These are phyloP conservation scores for Popillia japonica DNA, from an alignment of 1,140 invertebrate species.

Conservation along the genomic window DNA sequence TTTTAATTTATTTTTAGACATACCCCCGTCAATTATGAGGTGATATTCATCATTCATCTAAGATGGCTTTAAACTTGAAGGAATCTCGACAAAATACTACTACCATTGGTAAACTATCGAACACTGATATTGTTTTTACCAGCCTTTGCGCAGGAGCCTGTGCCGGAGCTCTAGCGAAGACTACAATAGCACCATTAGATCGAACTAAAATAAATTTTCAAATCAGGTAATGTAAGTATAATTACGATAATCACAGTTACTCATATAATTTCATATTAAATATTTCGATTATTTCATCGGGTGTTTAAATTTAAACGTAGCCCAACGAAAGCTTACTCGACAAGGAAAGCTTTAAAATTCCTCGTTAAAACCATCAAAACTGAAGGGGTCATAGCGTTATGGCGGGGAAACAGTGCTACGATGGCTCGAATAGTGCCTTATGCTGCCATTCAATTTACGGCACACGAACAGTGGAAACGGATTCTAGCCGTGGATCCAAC, in stretches of 20 bases:
- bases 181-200: slow-evolving; percentile 95
- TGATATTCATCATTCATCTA: slow-evolving; percentile 43
- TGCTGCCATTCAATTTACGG: slow-evolving; percentile 95
- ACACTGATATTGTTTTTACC: slow-evolving; percentile 69
- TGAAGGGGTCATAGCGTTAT: slow-evolving; percentile 85
- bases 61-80: slow-evolving; percentile 47
- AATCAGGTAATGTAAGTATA: slow-evolving; percentile 67
- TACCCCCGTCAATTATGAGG: slow-evolving; percentile 37
- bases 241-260: not conserved
- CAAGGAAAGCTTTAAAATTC: slow-evolving; percentile 80
- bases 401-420: slow-evolving; percentile 97
- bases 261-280: not conserved
- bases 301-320: slow-evolving; percentile 54
- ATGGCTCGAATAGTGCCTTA: slow-evolving; percentile 97
- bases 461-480: slow-evolving; percentile 96
- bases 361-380: slow-evolving; percentile 73
- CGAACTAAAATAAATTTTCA: slow-evolving; percentile 99
- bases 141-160: slow-evolving; percentile 82
- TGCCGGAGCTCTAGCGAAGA: slow-evolving; percentile 96
- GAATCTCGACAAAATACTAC: slow-evolving; percentile 27
- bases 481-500: slow-evolving; percentile 74
- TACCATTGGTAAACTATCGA: slow-evolving; percentile 52
- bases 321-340: slow-evolving; percentile 77
- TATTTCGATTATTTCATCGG: not conserved
- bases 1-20: too few species aligned